Evolutionary conservation across 2,113 vertebrate genomes (phyloP), one percentile per base, ranked within the genome.

Genomic region (Canis aureus): DNA sequence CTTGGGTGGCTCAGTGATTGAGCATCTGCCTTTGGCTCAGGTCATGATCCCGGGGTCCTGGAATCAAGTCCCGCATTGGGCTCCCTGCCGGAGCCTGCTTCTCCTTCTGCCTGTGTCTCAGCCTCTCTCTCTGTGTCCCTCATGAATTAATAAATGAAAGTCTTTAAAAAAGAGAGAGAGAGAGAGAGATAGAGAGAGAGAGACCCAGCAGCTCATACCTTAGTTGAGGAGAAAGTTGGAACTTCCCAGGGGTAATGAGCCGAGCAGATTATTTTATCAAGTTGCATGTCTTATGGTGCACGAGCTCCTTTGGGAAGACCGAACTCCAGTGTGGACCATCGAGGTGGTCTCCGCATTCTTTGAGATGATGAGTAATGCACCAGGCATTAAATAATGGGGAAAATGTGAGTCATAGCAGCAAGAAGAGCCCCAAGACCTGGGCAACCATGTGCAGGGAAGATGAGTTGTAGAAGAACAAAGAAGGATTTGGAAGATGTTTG

Each of bases 171-270:
- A 43, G 35, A 35, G 3, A 43, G 3, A 38, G 3, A 38, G 38
- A 43, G 38, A 43, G 4, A 43, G 6, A 43, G 43, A 43, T 5
- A 43, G 43, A 43, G 43, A 43, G 7, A 7, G 7, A 11, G 27
- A 78, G 43, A n/a, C 5, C 19, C 4, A 1, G 22, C 25, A 43
- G 16, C 23, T 32, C n/a, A 0, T 62, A 4, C 25, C 3, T 22
- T 27, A 25, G 81, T 3, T 0, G 1, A 51, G 29, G 60, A 83
- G 60, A 22, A 32, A n/a, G 17, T 55, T 23, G 11, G 0, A 49
- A 8, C 2, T 23, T 25, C 57, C 11, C 20, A 3, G 51, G 38
- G n/a, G n/a, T 19, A 5, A 0, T 0, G 2, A 35, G 4, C 0
- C 0, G 2, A 35, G 81, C 9, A 59, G 32, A 19, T 4, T 8